phyloP scores from a whole-genome alignment of 2,113 vertebrate genomes.

The Rynchops niger region DNA sequence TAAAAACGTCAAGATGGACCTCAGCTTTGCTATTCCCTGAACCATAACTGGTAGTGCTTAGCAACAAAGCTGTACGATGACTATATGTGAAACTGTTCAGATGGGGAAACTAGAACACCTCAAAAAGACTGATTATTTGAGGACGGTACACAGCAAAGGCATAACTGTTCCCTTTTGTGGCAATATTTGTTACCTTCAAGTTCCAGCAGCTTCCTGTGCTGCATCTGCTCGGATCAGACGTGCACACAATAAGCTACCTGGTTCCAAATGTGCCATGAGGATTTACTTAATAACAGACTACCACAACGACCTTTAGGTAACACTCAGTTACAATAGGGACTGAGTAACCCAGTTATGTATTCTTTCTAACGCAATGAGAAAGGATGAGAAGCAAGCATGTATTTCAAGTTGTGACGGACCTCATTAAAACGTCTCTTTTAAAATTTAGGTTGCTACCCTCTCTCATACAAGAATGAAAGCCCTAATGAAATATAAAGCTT shows the following conservation, averaged over 20 bases:
- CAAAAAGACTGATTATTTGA: not conserved
- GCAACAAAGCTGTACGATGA: not conserved
- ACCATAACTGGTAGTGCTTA: not conserved
- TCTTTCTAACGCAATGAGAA: not conserved
- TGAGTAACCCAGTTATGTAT: not conserved
- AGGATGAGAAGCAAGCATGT: not conserved
- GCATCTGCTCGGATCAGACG: not conserved
- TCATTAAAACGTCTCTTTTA: not conserved
- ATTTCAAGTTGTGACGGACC: not conserved
- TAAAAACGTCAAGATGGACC: not conserved
- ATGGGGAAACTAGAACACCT: not conserved
- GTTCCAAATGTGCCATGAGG: not conserved
- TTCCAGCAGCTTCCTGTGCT: not conserved
- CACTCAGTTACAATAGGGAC: not conserved
- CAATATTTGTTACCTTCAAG: not conserved
- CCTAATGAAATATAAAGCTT: not conserved
- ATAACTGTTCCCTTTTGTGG: not conserved
- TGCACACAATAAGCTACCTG: not conserved
- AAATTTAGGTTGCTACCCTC: not conserved
- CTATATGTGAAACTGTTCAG: not conserved
- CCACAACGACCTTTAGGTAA: accelerated
- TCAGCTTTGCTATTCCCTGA: not conserved
- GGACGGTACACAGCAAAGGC: not conserved
- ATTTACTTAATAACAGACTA: not conserved
- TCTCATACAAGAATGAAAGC: not conserved